Evolutionary conservation across 2,888 invertebrate species (phyloP).

Genomic region (Cerceris ruficornis): DNA sequence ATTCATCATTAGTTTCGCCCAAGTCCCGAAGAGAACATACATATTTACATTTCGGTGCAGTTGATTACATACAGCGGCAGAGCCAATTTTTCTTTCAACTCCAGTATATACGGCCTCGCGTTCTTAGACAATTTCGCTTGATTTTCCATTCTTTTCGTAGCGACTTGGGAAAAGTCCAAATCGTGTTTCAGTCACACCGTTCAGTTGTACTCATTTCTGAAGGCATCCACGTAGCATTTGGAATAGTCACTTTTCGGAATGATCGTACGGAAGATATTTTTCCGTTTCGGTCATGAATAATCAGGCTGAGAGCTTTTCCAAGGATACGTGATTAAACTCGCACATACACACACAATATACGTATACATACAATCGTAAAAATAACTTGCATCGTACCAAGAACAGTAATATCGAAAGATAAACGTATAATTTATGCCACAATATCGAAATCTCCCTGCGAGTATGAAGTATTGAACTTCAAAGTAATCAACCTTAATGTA

Average conservation of each 20-base stretch:
- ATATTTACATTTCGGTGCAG: background rate
- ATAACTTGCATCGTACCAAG: slow-evolving; percentile 35
- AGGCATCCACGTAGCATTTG: no score
- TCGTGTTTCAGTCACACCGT: no score
- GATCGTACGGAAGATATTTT: background rate
- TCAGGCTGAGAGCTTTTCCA: slow-evolving; percentile 1
- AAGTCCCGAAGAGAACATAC: background rate
- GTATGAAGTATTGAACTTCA: no score
- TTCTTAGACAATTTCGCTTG: background rate
- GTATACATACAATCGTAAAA: background rate
- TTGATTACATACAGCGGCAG: background rate
- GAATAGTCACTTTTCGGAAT: background rate
- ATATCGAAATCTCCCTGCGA: no score
- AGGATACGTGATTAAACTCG: background rate
- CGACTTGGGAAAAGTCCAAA: background rate
- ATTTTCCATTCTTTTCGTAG: background rate
- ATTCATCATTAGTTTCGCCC: slow-evolving; percentile 13
- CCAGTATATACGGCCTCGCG: background rate
- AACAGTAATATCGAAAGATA: slow-evolving; percentile 10
- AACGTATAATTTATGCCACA: slow-evolving; percentile 4
- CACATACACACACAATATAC: background rate
- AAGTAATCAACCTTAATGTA: no score
- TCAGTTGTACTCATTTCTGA: no score
- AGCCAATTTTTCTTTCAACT: background rate
- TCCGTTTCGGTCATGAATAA: background rate